Percentiles rank a stretch among this genome's conserved stretches.
Conservation (phyloP, 2,888 invertebrate genomes). For the Torymus aiolomorphi region DNA sequence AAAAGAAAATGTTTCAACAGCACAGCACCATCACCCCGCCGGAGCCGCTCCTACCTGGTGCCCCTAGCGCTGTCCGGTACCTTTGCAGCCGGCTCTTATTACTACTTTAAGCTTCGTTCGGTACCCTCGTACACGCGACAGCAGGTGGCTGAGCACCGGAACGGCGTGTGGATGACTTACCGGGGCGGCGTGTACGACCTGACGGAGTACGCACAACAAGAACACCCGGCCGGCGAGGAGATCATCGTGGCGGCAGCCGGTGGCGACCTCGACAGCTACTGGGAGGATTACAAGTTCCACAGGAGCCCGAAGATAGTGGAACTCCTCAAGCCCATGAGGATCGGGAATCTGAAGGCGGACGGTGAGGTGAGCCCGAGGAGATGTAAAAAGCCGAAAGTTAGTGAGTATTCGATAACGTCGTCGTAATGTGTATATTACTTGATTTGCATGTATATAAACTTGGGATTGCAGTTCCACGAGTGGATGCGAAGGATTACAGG, state of each 20-base stretch:
- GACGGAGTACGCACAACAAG: not conserved
- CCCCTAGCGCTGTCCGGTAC: too few relatives aligned
- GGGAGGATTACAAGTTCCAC: not conserved
- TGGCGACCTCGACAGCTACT: not conserved
- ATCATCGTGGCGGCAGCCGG: not conserved
- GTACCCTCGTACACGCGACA: too few relatives aligned
- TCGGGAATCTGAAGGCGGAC: not conserved
- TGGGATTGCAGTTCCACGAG: conserved; percentile 15
- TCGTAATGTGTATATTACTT: not conserved
- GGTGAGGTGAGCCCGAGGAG: not conserved
- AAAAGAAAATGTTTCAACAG: too few relatives aligned
- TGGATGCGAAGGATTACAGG: conserved; percentile 21
- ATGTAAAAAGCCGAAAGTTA: conserved; percentile 7
- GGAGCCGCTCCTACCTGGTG: too few relatives aligned
- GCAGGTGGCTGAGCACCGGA: too few relatives aligned
- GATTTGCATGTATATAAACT: not conserved
- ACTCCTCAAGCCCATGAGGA: conserved; percentile 1
- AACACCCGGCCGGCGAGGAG: conserved; percentile 24
- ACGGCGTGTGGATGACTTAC: not conserved
- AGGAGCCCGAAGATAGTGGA: not conserved
- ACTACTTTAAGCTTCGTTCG: too few relatives aligned
- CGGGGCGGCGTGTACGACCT: conserved; percentile 21
- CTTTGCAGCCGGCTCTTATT: too few relatives aligned
- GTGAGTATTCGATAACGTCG: not conserved
- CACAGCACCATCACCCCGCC: too few relatives aligned